phyloP scores from a whole-genome alignment of 2,113 vertebrate species.

The Sminthopsis crassicaudata region DNA sequence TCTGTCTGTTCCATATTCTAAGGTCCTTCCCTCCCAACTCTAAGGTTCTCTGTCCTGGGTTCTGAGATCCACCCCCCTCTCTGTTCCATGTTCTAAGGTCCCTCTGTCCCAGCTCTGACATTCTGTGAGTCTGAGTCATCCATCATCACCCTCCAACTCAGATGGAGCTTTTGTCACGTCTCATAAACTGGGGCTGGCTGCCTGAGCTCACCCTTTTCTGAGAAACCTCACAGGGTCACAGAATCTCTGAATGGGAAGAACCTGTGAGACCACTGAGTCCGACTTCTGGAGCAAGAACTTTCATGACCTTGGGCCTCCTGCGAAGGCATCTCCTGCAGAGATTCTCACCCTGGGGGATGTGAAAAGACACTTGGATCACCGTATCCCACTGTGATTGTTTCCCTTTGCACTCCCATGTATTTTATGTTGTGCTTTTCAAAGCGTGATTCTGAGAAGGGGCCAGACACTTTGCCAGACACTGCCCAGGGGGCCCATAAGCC shows the following conservation, averaged over 20 bases:
- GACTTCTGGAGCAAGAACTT: not conserved
- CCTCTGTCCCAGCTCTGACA: not conserved
- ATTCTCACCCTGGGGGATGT: not conserved
- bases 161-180: not conserved
- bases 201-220: not conserved
- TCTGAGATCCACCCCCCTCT: not conserved
- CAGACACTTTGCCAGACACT: not conserved
- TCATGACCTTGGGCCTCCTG: not conserved
- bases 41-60: too few relatives aligned
- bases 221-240: not conserved
- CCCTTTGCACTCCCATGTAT: not conserved
- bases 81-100: too few relatives aligned
- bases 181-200: not conserved
- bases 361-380: not conserved
- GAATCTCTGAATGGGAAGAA: not conserved
- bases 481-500: not conserved
- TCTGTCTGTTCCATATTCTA: not conserved
- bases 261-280: not conserved
- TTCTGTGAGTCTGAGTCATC: not conserved
- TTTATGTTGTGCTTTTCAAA: not conserved
- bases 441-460: not conserved
- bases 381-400: not conserved
- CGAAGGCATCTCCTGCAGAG: not conserved
- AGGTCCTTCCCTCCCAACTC: not conserved
- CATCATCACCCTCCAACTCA: not conserved